Evolutionary conservation across 1,140 invertebrate genomes (phyloP).

Genomic region (Aphelenchoides fujianensis): DNA sequence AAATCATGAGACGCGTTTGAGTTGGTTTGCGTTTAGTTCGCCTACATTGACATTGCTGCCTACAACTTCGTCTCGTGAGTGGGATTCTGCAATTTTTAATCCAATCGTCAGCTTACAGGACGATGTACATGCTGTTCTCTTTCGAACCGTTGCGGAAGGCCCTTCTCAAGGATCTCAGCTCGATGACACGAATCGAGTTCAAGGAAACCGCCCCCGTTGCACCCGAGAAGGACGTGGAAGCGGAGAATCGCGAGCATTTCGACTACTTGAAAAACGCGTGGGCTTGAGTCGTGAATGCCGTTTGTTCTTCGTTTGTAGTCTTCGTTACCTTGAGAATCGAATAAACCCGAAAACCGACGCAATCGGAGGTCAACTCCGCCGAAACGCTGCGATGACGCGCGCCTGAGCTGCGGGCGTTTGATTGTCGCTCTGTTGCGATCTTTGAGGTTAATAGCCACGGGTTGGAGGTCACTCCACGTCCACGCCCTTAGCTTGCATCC

Average conservation of each 20-base stretch:
- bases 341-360: background rate
- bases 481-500: background rate
- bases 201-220: background rate
- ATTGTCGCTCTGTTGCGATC: background rate
- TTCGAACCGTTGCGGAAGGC: slow-evolving; percentile 1
- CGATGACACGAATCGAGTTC: background rate
- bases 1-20: background rate
- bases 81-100: no score
- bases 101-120: no score
- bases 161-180: background rate
- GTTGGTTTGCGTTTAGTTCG: background rate
- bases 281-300: background rate
- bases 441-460: background rate
- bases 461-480: background rate
- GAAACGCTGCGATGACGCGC: no score
- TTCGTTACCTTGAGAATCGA: background rate
- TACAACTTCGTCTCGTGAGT: no score
- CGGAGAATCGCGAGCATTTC: background rate
- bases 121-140: background rate
- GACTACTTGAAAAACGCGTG: background rate
- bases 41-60: slow-evolving; percentile 1
- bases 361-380: background rate
- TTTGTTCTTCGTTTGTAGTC: background rate
- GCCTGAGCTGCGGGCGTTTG: background rate
- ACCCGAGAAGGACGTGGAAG: background rate